These are phyloP conservation scores for Karalla daura DNA, from an alignment of 2,797 vertebrate genomes.

Conservation along the genomic window DNA sequence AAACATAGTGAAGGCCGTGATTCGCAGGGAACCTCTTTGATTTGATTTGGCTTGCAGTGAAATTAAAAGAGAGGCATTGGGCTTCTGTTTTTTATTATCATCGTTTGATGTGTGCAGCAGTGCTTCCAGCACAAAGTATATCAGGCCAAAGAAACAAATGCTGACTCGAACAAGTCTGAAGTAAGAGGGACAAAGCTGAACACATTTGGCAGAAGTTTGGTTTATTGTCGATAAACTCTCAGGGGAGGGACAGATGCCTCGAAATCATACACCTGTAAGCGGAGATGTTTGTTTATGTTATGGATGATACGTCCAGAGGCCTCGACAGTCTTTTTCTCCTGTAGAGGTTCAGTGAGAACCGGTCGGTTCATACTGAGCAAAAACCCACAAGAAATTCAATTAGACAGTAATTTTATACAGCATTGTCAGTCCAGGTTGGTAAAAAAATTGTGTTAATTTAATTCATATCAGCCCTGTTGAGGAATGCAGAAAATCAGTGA, in stretches of 20 bases:
- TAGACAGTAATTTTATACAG: neutral
- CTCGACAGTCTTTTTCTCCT: too few relatives aligned
- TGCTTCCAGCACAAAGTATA: constrained; percentile 8
- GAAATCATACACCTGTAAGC: neutral
- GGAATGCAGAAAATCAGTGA: neutral
- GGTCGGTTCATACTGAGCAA: too few relatives aligned
- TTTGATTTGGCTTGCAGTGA: constrained; percentile 31
- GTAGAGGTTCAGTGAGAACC: neutral
- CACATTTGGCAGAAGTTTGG: neutral
- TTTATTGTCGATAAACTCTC: neutral
- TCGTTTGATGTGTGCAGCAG: constrained; percentile 1
- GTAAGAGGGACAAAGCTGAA: neutral
- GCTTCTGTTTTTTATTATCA: constrained; percentile 33
- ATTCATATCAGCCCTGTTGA: neutral
- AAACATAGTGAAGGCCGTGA: constrained; percentile 22
- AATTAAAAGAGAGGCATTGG: constrained; percentile 28
- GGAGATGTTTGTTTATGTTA: too few relatives aligned
- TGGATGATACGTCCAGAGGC: neutral
- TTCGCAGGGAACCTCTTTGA: constrained; percentile 22
- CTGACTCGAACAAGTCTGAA: constrained; percentile 2
- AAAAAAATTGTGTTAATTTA: neutral
- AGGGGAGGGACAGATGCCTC: neutral
- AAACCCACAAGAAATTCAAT: neutral
- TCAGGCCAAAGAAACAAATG: neutral
- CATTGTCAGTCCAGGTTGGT: neutral